Base-by-base conservation (phyloP, 2,797 vertebrate species). In the Bovichtus variegatus region DNA sequence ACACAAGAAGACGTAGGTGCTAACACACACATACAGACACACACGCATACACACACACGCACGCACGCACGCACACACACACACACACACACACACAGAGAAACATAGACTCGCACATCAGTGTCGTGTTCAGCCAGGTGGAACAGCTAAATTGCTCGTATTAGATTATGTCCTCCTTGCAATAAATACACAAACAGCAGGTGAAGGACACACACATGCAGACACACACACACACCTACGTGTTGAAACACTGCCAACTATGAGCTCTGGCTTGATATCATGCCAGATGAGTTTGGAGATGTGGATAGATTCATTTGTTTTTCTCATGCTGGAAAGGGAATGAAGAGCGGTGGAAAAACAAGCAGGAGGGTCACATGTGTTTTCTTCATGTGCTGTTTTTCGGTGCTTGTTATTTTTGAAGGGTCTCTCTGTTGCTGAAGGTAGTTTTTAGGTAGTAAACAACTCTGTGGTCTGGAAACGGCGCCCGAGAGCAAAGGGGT, bases 381-480 rank as follows among this genome's bases (percentile, higher is more conserved):
- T 63, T 36, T 50, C 38, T 63, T 50, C 49, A 50, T 63, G 51
- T 47, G n/a, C 44, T 50, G 70, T 50, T 64, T 40, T 82, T 66
- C 6, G 1, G 55, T 9, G 43, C 44, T 80, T 69, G 58, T 71
- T 80, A 60, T 74, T 80, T 74, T 62, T 67, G 47, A 67, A 65
- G 36, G 46, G 62, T 61, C 41, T 70, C 46, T 80, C 29, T 65
- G 40, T 25, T 59, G 50, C 61, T 76, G 16, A 66, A 78, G 54
- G 58, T 41, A 46, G 18, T 25, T 70, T 60, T 54, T 49, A 66
- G 54, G 23, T 18, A 11, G 63, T 53, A 72, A 86, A 83, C 70
- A 80, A 55, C 57, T 74, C 76, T 19, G 40, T 34, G 19, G 19
- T 34, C 31, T 62, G 18, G 51, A 36, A 50, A 46, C 46, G 55